A percentile compares a stretch with the other conserved stretches of the same genome.
phyloP scores from a whole-genome alignment of 2,888 invertebrate genomes.

The Corbicula japonica region DNA sequence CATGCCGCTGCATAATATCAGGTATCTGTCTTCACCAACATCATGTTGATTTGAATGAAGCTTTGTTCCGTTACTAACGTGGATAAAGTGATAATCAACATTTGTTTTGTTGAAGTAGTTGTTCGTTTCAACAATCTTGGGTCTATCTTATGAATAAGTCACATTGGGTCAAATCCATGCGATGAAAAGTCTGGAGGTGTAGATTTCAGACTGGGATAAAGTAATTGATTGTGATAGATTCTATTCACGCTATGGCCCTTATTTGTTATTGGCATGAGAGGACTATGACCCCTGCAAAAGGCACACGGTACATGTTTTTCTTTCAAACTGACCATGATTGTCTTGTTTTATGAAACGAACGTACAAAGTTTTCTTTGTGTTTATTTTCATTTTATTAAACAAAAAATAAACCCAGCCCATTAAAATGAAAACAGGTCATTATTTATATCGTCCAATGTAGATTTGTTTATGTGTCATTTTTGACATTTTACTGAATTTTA shows the following conservation, averaged over 20 bases:
- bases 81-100: conserved; percentile 28
- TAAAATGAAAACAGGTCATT: too few species aligned
- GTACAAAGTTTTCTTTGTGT: too few species aligned
- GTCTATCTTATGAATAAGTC: conserved; percentile 7
- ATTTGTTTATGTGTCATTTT: too few species aligned
- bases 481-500: too few species aligned
- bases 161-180: conserved; percentile 12
- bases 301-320: too few species aligned
- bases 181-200: conserved; percentile 17
- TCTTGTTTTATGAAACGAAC: too few species aligned
- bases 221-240: conserved; percentile 11
- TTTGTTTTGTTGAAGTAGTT: conserved; percentile 8
- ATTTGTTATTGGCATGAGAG: too few species aligned
- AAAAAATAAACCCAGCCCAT: too few species aligned
- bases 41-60: conserved; percentile 16
- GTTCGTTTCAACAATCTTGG: conserved; percentile 7
- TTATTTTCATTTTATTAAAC: too few species aligned
- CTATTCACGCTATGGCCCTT: conserved; percentile 2
- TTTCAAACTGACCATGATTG: too few species aligned
- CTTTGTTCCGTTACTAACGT: conserved; percentile 25
- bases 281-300: too few species aligned
- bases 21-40: conserved; percentile 14
- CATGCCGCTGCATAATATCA: conserved; percentile 11
- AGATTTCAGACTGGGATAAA: conserved; percentile 4
- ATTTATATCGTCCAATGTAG: too few species aligned